phyloP scores from a whole-genome alignment of 2,888 invertebrate species.

The Merodon equestris region DNA sequence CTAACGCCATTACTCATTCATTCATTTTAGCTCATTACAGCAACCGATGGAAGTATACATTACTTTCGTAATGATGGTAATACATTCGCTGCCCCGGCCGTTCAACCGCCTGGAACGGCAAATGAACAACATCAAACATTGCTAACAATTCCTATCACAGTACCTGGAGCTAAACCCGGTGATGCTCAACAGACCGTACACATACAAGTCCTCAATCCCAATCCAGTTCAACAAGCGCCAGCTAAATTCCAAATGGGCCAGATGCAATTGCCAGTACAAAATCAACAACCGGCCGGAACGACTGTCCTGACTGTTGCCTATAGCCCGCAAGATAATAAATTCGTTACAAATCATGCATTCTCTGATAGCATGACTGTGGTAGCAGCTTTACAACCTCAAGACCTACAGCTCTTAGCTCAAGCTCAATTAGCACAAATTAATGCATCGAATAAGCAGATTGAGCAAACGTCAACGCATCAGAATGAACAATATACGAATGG shows the following conservation, averaged over 20 bases:
- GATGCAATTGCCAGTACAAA: conserved; percentile 87
- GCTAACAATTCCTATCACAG: conserved; percentile 88
- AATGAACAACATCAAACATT: conserved; percentile 81
- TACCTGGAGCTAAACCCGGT: conserved; percentile 87
- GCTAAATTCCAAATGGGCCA: conserved; percentile 85
- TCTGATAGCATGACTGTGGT: conserved; percentile 84
- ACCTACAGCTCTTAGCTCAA: conserved; percentile 82
- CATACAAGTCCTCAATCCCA: conserved; percentile 86
- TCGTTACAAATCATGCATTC: conserved; percentile 80
- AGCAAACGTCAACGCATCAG: conserved; percentile 54
- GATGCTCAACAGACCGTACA: conserved; percentile 89
- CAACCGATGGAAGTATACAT: conserved; percentile 64
- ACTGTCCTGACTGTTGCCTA: conserved; percentile 88
- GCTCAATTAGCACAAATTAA: conserved; percentile 70
- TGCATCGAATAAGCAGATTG: conserved; percentile 42
- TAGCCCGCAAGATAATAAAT: conserved; percentile 83
- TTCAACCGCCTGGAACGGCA: conserved; percentile 53
- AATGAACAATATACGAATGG: conserved; percentile 49
- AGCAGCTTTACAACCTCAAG: conserved; percentile 84
- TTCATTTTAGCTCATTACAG: conserved; percentile 49
- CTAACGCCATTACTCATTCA: too few species aligned
- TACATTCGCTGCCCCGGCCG: conserved; percentile 57
- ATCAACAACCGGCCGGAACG: conserved; percentile 85
- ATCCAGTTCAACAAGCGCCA: conserved; percentile 80
- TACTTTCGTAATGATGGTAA: conserved; percentile 60